Evolutionary conservation across 2,113 vertebrate species (phyloP), one percentile per base, ranked within the genome.

Genomic region (Silurus meridionalis): DNA sequence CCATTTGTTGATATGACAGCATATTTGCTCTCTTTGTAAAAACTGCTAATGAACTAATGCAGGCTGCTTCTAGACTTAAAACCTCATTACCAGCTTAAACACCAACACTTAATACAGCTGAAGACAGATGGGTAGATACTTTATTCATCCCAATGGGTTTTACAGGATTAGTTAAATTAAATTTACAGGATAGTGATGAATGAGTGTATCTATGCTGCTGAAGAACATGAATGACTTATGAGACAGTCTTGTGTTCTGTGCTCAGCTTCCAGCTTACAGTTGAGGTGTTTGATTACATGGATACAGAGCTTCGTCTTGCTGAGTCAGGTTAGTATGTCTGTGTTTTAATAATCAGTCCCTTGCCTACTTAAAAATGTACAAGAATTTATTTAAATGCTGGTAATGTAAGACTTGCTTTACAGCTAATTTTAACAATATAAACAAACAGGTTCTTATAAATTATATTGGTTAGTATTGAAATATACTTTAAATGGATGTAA

Each of bases 211-310:
- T 53, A 69, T 57, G 23, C 53, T 58, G 46, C 8, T 57, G 15
- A 71, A 71, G 28, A 15, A 37, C 7, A 19, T 63, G 23, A 19
- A 53, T 11, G 37, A 83, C 21, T 72, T 50, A n/a, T 57, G 63
- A 85, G 55, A 52, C 10, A 53, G 53, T 69, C 19, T 82, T 37
- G 37, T 64, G 25, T 93, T 86, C 88, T 85, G 63, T 88, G 85
- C 86, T 85, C 84, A 99, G 98, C 91, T 99, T 99, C 94, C 98
- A 99, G 96, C 97, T 99, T 89, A 97, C 97, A 0, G 97, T 99
- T 3, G 97, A 99, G 94, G 95, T 99, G 94, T 99, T 99, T 23
- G 98, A 99, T 94, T 99, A 99, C 93, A 92, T 99, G 97, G 98
- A 99, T 82, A 88, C 94, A 0, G 98, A 99, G 92, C 95, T 99